Evolutionary conservation across 2,113 vertebrate species (phyloP).

Genomic region (Grus americana): DNA sequence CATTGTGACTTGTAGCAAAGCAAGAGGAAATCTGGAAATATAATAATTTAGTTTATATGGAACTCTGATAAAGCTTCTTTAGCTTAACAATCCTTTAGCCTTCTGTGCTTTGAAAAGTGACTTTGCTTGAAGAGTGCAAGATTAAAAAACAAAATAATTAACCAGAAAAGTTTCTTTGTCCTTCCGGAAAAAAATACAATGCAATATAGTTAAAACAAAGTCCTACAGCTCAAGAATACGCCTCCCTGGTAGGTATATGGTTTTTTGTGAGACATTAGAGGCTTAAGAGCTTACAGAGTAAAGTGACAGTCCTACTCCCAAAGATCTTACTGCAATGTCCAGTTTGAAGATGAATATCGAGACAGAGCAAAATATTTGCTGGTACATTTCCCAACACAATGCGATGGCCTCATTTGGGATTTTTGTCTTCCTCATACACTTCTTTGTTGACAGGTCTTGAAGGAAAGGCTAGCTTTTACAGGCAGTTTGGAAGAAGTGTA

Average conservation of each 20-base stretch:
- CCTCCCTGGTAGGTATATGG: not conserved
- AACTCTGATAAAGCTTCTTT: conserved; percentile 63
- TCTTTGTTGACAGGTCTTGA: not conserved
- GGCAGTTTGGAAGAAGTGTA: not conserved
- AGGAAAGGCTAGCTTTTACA: not conserved
- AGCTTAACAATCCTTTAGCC: conserved; percentile 19
- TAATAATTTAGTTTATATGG: conserved; percentile 71
- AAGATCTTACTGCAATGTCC: not conserved
- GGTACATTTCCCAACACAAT: not conserved
- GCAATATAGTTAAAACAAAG: conserved; percentile 18
- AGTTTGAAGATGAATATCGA: not conserved
- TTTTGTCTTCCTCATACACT: not conserved
- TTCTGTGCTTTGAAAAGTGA: conserved; percentile 39
- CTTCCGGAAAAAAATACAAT: not conserved
- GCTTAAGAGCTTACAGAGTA: not conserved
- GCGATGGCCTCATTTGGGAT: not conserved
- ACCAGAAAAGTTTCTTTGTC: not conserved
- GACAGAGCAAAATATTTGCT: not conserved
- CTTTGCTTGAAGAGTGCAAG: conserved; percentile 29
- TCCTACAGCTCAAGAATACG: not conserved
- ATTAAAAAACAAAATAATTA: conserved; percentile 20
- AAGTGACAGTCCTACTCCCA: not conserved
- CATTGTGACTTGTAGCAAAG: conserved; percentile 68
- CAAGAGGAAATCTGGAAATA: conserved; percentile 77
- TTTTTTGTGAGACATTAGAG: not conserved